A percentile compares a stretch with the other conserved stretches of the same genome.
These are phyloP conservation scores for Rhagium mordax DNA, from an alignment of 2,888 invertebrate genomes.

Conservation along the genomic window DNA sequence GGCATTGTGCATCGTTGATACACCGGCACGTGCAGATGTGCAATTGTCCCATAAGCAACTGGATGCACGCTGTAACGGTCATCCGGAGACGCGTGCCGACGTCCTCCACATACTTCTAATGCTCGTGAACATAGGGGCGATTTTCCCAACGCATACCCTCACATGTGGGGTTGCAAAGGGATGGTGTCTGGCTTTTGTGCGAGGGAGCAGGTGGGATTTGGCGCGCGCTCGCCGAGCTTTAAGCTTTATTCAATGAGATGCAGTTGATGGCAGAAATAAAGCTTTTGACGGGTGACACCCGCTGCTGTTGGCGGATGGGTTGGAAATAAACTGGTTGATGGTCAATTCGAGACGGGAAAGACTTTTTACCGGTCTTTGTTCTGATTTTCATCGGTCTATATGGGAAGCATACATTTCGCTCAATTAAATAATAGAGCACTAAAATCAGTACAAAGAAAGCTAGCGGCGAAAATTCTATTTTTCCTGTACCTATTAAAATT, in stretches of 20 bases:
- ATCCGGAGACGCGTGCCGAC: constrained; percentile 65
- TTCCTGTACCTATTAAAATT: no score
- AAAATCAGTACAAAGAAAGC: no score
- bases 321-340: constrained; percentile 23
- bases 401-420: no score
- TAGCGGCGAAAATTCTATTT: no score
- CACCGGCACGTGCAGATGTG: constrained; percentile 65
- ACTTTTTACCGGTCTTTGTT: constrained; percentile 12
- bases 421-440: no score
- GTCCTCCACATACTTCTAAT: constrained; percentile 49
- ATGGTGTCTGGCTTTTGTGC: constrained; percentile 56
- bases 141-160: constrained; percentile 49
- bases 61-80: constrained; percentile 66
- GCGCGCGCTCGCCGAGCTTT: constrained; percentile 57
- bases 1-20: constrained; percentile 23
- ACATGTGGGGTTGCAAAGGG: constrained; percentile 58
- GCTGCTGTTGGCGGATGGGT: constrained; percentile 32
- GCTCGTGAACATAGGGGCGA: constrained; percentile 45
- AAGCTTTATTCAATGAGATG: constrained; percentile 40
- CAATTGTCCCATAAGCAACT: constrained; percentile 59
- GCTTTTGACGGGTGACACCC: constrained; percentile 46
- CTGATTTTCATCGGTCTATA: no score
- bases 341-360: neutral
- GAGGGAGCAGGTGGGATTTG: constrained; percentile 61
- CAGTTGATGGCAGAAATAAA: constrained; percentile 42